phyloP scores from a whole-genome alignment of 1,140 invertebrate genomes.

The Drosophila dunni region DNA sequence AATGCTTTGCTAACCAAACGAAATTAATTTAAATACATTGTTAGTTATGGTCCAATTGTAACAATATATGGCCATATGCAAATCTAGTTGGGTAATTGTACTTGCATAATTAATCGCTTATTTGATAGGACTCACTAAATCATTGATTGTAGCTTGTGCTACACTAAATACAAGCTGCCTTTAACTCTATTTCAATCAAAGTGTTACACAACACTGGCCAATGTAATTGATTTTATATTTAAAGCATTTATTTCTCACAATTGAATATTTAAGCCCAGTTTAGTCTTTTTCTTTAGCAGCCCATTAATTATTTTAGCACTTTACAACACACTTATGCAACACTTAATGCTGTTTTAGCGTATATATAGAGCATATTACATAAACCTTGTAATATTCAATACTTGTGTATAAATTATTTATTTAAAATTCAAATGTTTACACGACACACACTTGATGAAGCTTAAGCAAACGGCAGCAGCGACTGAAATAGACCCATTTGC shows the following conservation, averaged over 20 bases:
- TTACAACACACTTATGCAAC: slow-evolving; percentile 33
- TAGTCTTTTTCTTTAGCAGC: neutral
- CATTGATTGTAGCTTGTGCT: neutral
- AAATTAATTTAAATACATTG: too few relatives aligned
- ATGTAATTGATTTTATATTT: too few relatives aligned
- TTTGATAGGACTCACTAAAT: slow-evolving; percentile 8
- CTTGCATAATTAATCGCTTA: slow-evolving; percentile 18
- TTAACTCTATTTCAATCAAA: too few relatives aligned
- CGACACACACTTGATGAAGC: slow-evolving; percentile 44
- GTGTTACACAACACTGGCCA: too few relatives aligned
- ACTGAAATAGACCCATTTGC: slow-evolving; percentile 22
- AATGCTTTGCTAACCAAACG: too few relatives aligned
- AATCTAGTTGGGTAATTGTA: neutral
- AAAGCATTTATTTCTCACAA: too few relatives aligned
- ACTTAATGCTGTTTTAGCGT: slow-evolving; percentile 28
- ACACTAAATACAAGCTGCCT: neutral
- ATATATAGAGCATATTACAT: slow-evolving; percentile 20
- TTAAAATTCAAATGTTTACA: slow-evolving; percentile 74
- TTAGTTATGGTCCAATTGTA: too few relatives aligned
- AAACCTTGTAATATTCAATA: slow-evolving; percentile 60
- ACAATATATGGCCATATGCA: slow-evolving; percentile 10
- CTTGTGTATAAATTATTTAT: slow-evolving; percentile 80
- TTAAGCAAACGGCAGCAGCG: slow-evolving; percentile 34
- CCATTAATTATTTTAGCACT: slow-evolving; percentile 25
- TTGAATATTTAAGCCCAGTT: too few relatives aligned